Evolutionary conservation across 2,797 vertebrate species (phyloP).

Genomic region (Tarsius wallacei): DNA sequence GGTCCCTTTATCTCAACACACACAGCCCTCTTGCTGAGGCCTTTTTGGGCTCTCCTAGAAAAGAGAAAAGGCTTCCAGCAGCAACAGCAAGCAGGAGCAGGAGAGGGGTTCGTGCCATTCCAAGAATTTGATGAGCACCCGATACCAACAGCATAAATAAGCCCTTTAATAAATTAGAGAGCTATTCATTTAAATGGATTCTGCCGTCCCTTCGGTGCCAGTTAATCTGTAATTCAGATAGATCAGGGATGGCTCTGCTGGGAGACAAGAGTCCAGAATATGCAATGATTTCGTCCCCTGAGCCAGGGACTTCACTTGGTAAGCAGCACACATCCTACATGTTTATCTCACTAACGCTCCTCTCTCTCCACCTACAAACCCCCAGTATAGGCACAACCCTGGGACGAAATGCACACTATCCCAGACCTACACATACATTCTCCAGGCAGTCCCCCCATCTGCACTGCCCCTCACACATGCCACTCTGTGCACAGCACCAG

Average conservation of each 20-base stretch:
- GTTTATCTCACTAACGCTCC: neutral
- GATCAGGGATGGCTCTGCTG: constrained; percentile 86
- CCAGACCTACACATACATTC: too few relatives aligned
- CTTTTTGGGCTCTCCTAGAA: neutral
- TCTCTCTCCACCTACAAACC: neutral
- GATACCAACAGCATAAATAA: constrained; percentile 82
- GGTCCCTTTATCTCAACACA: neutral
- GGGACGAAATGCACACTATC: neutral
- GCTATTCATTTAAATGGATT: constrained; percentile 88
- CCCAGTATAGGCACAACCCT: neutral
- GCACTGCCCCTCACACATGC: neutral
- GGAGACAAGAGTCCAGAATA: constrained; percentile 87
- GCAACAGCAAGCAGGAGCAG: neutral
- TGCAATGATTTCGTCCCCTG: constrained; percentile 85
- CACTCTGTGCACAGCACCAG: neutral
- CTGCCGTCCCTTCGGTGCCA: constrained; percentile 83
- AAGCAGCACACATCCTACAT: constrained; percentile 47
- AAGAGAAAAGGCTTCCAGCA: constrained; percentile 43
- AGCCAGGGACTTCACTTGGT: constrained; percentile 80
- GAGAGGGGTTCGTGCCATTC: neutral
- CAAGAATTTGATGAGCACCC: constrained; percentile 65
- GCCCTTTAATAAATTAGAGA: constrained; percentile 88
- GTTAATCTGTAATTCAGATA: constrained; percentile 90
- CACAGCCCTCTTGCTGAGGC: neutral
- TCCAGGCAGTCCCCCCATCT: fast-evolving